Evolutionary conservation across 2,797 vertebrate species (phyloP).

Genomic region (Paratrypauchen microcephalus): DNA sequence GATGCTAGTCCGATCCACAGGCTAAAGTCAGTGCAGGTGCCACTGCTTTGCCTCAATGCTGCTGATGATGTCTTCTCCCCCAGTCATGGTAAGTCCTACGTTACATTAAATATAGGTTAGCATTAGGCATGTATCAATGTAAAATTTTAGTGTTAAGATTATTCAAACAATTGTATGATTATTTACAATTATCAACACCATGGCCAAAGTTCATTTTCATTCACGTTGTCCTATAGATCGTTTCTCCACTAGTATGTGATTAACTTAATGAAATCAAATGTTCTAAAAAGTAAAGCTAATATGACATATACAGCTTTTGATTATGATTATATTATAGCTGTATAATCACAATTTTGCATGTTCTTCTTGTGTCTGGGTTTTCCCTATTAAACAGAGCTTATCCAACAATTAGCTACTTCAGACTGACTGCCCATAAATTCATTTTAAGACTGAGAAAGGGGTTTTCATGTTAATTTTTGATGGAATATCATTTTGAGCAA

Average conservation of each 20-base stretch:
- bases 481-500: no score
- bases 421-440: neutral
- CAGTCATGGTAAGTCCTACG: slow-evolving; percentile 83
- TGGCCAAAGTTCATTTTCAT: neutral
- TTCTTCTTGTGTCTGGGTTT: neutral
- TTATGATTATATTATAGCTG: no score
- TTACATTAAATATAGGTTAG: neutral
- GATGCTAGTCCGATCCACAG: slow-evolving; percentile 92
- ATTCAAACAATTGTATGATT: no score
- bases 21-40: slow-evolving; percentile 93
- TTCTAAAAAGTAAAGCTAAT: neutral
- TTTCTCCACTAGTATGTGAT: neutral
- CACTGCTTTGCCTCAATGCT: slow-evolving; percentile 96
- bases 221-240: neutral
- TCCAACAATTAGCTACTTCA: neutral
- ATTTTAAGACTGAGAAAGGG: neutral
- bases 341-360: neutral
- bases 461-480: no score
- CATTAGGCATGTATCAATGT: neutral
- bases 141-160: neutral
- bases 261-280: neutral
- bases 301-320: no score
- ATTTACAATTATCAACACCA: no score
- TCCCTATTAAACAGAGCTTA: neutral
- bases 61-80: slow-evolving; percentile 97